A percentile compares a stretch with the other conserved stretches of the same genome.
These are phyloP conservation scores for Cerastis leucographa DNA, from an alignment of 2,888 invertebrate genomes.

Conservation along the genomic window DNA sequence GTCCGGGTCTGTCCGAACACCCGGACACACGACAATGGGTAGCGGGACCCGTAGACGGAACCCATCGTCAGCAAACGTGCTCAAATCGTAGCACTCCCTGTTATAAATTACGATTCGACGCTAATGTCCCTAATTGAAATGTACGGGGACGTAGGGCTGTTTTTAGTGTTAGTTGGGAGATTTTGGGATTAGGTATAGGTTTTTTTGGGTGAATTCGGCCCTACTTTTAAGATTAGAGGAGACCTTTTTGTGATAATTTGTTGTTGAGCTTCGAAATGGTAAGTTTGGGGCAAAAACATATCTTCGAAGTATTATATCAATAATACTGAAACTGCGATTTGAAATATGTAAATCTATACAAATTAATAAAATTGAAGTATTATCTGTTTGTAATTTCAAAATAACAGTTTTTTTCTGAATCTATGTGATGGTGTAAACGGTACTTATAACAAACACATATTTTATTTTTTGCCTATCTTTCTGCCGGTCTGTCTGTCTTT, in stretches of 20 bases:
- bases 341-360: background rate
- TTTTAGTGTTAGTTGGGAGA: conserved; percentile 26
- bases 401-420: too few relatives aligned
- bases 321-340: background rate
- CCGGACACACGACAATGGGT: conserved; percentile 78
- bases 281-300: background rate
- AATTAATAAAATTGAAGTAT: too few relatives aligned
- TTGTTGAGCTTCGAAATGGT: background rate
- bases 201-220: background rate
- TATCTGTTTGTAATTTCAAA: too few relatives aligned
- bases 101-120: conserved; percentile 63
- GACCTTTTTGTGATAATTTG: background rate
- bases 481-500: too few relatives aligned
- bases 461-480: too few relatives aligned
- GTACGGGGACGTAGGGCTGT: conserved; percentile 5
- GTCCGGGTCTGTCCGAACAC: conserved; percentile 70
- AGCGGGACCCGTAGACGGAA: conserved; percentile 72
- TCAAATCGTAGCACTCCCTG: conserved; percentile 71
- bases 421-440: too few relatives aligned
- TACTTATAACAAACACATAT: too few relatives aligned
- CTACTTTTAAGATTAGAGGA: background rate
- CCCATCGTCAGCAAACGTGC: conserved; percentile 80
- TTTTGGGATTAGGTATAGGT: background rate
- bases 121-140: conserved; percentile 51
- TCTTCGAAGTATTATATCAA: too few relatives aligned